phyloP scores from a whole-genome alignment of 37 sponge, comb jelly and placozoan genomes.

The Ephydatia muelleri region DNA sequence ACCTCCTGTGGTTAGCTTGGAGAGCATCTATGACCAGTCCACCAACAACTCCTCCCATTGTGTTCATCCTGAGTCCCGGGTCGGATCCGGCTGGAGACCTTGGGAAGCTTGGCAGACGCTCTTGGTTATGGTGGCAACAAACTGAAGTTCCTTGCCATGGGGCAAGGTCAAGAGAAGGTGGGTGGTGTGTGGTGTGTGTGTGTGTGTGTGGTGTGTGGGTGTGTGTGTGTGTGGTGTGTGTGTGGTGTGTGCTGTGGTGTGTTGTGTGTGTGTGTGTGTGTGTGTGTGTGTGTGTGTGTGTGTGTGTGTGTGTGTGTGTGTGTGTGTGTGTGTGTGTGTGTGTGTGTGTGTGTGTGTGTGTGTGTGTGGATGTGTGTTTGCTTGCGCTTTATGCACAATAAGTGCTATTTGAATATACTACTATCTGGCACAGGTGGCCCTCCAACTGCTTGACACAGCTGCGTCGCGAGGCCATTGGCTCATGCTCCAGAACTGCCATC shows the following conservation, averaged over 20 bases:
- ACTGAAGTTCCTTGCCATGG: slow-evolving; percentile 99
- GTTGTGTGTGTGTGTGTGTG: background rate
- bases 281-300: slow-evolving; percentile 3
- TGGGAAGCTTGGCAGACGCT: slow-evolving; percentile 90
- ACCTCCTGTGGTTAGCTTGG: slow-evolving; percentile 95
- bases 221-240: too few relatives aligned
- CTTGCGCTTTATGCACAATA: too few relatives aligned
- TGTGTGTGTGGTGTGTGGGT: background rate
- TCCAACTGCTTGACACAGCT: slow-evolving; percentile 95
- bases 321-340: background rate
- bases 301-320: background rate
- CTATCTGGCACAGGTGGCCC: slow-evolving; percentile 54
- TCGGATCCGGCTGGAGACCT: slow-evolving; percentile 97
- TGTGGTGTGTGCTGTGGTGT: too few relatives aligned
- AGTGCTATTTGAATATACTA: too few relatives aligned
- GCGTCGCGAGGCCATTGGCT: slow-evolving; percentile 97
- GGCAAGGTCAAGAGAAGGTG: slow-evolving; percentile 99
- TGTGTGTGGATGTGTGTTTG: too few relatives aligned
- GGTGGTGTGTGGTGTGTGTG: background rate
- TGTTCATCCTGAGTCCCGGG: slow-evolving; percentile 98
- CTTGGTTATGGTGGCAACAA: slow-evolving; percentile 97
- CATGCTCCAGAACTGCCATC: slow-evolving; percentile 98
- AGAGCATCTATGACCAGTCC: slow-evolving; percentile 92
- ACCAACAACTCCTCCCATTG: slow-evolving; percentile 91
- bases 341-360: too few relatives aligned